Evolutionary conservation across 1,140 invertebrate species (phyloP).

Genomic region (Doryteuthis pealeii): DNA sequence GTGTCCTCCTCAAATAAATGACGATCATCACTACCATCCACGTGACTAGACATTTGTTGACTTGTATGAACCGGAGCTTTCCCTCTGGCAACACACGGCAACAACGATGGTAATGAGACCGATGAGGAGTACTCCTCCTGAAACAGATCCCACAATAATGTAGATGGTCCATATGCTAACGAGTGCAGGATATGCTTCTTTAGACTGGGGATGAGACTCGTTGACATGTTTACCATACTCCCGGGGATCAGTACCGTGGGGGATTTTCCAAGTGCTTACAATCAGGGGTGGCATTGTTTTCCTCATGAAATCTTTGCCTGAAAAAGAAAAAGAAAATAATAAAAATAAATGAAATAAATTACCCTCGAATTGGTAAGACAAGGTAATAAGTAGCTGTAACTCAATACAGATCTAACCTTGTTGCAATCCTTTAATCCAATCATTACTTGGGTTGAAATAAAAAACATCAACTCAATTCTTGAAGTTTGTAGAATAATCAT

Average conservation of each 20-base stretch:
- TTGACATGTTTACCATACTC: background rate
- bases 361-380: too few relatives aligned
- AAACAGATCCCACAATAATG: constrained; percentile 46
- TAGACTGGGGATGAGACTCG: background rate
- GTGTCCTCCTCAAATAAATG: too few relatives aligned
- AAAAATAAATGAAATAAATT: too few relatives aligned
- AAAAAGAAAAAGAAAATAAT: background rate
- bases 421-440: too few relatives aligned
- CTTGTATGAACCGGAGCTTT: constrained; percentile 34
- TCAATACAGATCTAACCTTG: too few relatives aligned
- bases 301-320: background rate
- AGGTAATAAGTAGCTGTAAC: too few relatives aligned
- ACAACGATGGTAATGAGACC: constrained; percentile 45
- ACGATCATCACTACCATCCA: background rate
- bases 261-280: background rate
- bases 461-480: too few relatives aligned
- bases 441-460: too few relatives aligned
- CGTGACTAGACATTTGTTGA: constrained; percentile 35
- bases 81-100: constrained; percentile 39
- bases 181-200: background rate
- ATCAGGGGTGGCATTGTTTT: background rate
- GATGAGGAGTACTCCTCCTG: constrained; percentile 40
- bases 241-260: background rate
- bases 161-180: constrained; percentile 45
- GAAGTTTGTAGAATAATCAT: too few relatives aligned